A percentile compares a stretch with the other conserved stretches of the same genome.
phyloP scores from a whole-genome alignment of 2,113 vertebrate genomes.

The Alces alces region DNA sequence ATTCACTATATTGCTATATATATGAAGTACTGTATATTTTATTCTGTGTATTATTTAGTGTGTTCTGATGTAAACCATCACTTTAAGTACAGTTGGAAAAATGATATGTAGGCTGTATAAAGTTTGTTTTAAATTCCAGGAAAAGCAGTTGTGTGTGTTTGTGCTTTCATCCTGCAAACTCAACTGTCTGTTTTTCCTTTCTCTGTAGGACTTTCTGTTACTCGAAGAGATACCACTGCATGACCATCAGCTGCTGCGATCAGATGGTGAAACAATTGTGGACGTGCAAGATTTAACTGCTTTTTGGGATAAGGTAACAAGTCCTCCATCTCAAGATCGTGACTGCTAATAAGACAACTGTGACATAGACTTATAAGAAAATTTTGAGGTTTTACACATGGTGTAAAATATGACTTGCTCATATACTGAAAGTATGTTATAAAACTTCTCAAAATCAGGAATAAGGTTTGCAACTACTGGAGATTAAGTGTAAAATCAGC shows the following conservation, averaged over 20 bases:
- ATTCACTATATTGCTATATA: neutral
- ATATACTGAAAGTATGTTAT: neutral
- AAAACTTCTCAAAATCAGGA: neutral
- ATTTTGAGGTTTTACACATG: neutral
- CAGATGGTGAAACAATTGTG: conserved; percentile 38
- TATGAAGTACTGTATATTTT: neutral
- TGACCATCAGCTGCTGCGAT: neutral
- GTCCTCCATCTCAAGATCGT: rapidly evolving
- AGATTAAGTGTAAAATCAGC: neutral
- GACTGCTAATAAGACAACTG: neutral
- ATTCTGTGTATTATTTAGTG: neutral
- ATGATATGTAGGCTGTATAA: rapidly evolving
- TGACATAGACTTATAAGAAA: neutral
- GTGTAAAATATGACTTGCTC: neutral
- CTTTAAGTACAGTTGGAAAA: neutral
- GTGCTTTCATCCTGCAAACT: neutral
- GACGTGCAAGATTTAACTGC: conserved; percentile 55
- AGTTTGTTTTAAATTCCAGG: neutral
- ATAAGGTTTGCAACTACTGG: neutral
- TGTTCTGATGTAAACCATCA: neutral
- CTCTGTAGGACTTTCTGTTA: conserved; percentile 56
- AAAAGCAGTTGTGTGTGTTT: neutral
- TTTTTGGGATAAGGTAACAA: conserved; percentile 68
- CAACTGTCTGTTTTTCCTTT: neutral
- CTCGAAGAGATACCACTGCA: conserved; percentile 37